A percentile compares a stretch with the other conserved stretches of the same genome.
Evolutionary conservation across 2,113 vertebrate species (phyloP).

Genomic region (Thymallus thymallus): DNA sequence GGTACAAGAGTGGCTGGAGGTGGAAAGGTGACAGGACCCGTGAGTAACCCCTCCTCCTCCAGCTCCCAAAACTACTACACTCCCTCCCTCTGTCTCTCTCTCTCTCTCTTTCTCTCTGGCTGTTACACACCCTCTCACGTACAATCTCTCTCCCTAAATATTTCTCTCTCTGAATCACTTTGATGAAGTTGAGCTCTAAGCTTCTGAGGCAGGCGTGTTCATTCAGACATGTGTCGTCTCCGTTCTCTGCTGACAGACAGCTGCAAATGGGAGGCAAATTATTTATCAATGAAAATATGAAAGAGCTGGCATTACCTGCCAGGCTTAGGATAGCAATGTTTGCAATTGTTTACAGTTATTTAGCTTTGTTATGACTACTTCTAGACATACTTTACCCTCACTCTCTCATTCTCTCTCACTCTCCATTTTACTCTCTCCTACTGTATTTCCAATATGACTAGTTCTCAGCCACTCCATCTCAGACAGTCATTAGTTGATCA

Average conservation of each 20-base stretch:
- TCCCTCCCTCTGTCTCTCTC: background rate
- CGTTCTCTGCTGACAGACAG: slow-evolving; percentile 41
- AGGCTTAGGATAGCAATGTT: slow-evolving; percentile 37
- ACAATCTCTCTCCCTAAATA: background rate
- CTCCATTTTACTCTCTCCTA: slow-evolving; percentile 29
- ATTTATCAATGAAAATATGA: slow-evolving; percentile 42
- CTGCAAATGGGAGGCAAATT: slow-evolving; percentile 62
- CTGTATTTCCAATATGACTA: slow-evolving; percentile 39
- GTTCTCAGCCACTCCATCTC: slow-evolving; percentile 48
- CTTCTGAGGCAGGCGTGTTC: slow-evolving; percentile 39
- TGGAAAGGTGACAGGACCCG: slow-evolving; percentile 93
- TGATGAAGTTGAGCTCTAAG: slow-evolving; percentile 29
- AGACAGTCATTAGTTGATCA: slow-evolving; percentile 66
- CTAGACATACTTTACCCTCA: slow-evolving; percentile 40
- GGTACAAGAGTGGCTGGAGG: slow-evolving; percentile 84
- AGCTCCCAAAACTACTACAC: slow-evolving; percentile 5
- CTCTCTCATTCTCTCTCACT: background rate
- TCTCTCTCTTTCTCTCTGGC: slow-evolving; percentile 29
- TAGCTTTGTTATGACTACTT: slow-evolving; percentile 36
- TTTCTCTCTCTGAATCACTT: slow-evolving; percentile 14
- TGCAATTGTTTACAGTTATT: slow-evolving; percentile 29
- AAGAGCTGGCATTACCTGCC: slow-evolving; percentile 40
- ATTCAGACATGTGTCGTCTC: slow-evolving; percentile 34
- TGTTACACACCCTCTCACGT: background rate
- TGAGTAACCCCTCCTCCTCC: slow-evolving; percentile 78